Evolutionary conservation across 2,888 invertebrate genomes (phyloP).

Genomic region (Tiliacea aurago): DNA sequence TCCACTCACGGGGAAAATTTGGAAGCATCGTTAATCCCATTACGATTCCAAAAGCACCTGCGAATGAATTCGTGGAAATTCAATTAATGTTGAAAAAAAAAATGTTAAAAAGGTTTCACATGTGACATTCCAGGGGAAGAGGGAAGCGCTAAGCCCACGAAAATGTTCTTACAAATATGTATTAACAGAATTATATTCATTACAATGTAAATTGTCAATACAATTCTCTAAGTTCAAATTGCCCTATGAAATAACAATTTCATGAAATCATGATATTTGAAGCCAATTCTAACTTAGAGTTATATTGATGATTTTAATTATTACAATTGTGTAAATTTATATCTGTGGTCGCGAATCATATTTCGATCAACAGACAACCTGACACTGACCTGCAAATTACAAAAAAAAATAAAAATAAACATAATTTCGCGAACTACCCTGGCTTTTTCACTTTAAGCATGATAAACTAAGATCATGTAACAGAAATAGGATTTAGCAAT

Average conservation of each 20-base stretch:
- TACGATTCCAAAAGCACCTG: slow-evolving; percentile 79
- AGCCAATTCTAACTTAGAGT: not conserved
- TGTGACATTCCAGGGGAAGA: too few relatives aligned
- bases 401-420: not conserved
- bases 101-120: not conserved
- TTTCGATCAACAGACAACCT: not conserved
- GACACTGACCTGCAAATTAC: not conserved
- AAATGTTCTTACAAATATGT: not conserved
- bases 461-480: not conserved
- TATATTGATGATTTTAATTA: not conserved
- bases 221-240: not conserved
- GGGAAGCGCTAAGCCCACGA: too few relatives aligned
- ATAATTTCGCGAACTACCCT: not conserved
- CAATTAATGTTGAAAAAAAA: not conserved
- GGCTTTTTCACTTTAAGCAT: not conserved
- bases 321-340: not conserved
- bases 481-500: not conserved
- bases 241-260: not conserved
- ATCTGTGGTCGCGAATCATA: not conserved
- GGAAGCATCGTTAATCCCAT: slow-evolving; percentile 76
- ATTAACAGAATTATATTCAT: not conserved
- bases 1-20: slow-evolving; percentile 71
- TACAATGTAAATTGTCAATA: not conserved
- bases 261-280: not conserved
- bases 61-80: slow-evolving; percentile 37